A percentile compares a stretch with the other conserved stretches of the same genome.
Conservation (phyloP, 2,888 invertebrate species). For the Eumacrocentrus americanus region DNA sequence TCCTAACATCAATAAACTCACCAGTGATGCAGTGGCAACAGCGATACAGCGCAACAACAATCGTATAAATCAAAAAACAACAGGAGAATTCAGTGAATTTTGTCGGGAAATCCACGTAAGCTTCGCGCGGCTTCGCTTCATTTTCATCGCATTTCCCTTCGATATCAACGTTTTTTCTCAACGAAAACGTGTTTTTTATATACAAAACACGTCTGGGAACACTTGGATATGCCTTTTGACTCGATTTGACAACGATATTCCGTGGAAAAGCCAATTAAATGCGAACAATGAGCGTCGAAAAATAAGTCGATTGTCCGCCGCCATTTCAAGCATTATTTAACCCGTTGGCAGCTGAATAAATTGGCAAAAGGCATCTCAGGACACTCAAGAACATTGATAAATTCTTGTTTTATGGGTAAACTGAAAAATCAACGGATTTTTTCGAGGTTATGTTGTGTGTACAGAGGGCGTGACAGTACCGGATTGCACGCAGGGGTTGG, state of each 20-base stretch:
- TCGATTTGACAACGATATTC: no score
- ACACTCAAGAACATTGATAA: background rate
- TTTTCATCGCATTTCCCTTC: no score
- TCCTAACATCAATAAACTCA: no score
- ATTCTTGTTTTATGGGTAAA: conserved; percentile 3
- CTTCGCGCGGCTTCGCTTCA: no score
- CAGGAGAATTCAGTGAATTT: background rate
- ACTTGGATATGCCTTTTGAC: no score
- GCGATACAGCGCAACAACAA: no score
- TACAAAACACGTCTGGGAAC: no score
- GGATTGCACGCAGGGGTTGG: conserved; percentile 54
- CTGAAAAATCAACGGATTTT: conserved; percentile 12
- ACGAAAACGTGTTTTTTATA: no score
- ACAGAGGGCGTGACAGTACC: conserved; percentile 57
- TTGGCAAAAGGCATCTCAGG: background rate
- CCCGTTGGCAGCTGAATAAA: background rate
- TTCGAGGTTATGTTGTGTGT: conserved; percentile 55
- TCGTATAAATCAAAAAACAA: background rate
- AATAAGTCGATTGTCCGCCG: background rate
- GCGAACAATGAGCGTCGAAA: background rate
- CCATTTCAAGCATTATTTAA: conserved; percentile 7
- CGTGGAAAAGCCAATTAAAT: no score
- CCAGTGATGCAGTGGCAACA: no score
- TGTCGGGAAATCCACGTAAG: background rate
- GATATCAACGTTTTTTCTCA: no score